Evolutionary conservation across 2,888 invertebrate genomes (phyloP).

Genomic region (Leucophenga maculata): DNA sequence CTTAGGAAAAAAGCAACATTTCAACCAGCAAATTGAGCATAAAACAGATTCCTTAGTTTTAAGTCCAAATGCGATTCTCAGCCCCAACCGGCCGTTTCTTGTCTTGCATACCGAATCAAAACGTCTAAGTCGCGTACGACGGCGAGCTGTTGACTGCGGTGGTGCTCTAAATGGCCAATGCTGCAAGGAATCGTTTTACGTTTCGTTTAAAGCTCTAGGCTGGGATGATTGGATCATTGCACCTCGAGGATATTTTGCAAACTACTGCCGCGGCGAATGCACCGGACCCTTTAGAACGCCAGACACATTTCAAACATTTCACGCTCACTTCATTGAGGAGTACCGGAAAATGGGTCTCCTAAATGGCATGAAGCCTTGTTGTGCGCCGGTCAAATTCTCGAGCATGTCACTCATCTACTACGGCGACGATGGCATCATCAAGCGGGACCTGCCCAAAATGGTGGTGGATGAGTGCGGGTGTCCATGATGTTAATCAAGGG

Average conservation of each 20-base stretch:
- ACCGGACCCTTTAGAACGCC: slow-evolving; percentile 83
- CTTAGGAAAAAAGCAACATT: slow-evolving; percentile 44
- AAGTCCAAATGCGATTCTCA: slow-evolving; percentile 61
- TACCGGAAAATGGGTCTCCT: slow-evolving; percentile 83
- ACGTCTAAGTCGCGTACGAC: slow-evolving; percentile 80
- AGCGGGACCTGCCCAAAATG: slow-evolving; percentile 95
- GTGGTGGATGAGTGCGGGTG: slow-evolving; percentile 96
- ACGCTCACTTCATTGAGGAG: slow-evolving; percentile 93
- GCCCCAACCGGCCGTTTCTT: slow-evolving; percentile 85
- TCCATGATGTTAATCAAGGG: slow-evolving; percentile 75
- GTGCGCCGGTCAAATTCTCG: slow-evolving; percentile 92
- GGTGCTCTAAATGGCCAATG: slow-evolving; percentile 79
- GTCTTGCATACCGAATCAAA: slow-evolving; percentile 85
- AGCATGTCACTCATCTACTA: slow-evolving; percentile 94
- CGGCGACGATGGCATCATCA: slow-evolving; percentile 89
- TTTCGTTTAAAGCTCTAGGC: slow-evolving; percentile 90
- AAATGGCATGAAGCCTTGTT: slow-evolving; percentile 90
- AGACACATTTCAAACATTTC: slow-evolving; percentile 88
- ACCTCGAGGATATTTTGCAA: slow-evolving; percentile 92
- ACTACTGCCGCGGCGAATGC: slow-evolving; percentile 94
- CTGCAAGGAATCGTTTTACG: slow-evolving; percentile 91
- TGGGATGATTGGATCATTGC: slow-evolving; percentile 97
- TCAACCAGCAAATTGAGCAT: slow-evolving; percentile 33
- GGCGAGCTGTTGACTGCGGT: slow-evolving; percentile 88
- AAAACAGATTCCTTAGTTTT: slow-evolving; percentile 3